Conservation (phyloP, 92 coral and sea anemone species). For the Chrysogorgia sp. region DNA sequence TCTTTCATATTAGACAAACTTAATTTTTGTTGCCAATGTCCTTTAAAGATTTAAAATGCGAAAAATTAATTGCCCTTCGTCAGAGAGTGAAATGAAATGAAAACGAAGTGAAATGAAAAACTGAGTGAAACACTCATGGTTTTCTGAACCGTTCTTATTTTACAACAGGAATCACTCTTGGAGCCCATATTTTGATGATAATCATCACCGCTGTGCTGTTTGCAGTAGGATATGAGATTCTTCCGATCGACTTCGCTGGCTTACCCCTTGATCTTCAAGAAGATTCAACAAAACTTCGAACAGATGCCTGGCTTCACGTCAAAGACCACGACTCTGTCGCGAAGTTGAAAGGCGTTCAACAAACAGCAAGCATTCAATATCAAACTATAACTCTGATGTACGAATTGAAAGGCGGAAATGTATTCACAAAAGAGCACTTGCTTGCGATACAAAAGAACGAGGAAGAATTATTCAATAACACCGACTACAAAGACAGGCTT, state of each 20-base stretch:
- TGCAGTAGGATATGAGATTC: constrained; percentile 63
- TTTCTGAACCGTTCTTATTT: too few species aligned
- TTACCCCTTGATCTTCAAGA: constrained; percentile 67
- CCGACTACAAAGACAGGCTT: constrained; percentile 52
- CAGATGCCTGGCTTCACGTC: constrained; percentile 72
- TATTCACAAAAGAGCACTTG: constrained; percentile 62
- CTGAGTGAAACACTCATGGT: too few species aligned
- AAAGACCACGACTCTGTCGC: constrained; percentile 57
- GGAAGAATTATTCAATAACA: constrained; percentile 53
- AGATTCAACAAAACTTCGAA: constrained; percentile 67
- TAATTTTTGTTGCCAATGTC: too few species aligned
- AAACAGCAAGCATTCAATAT: neutral
- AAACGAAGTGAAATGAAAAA: too few species aligned
- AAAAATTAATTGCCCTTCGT: too few species aligned
- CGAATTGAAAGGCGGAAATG: constrained; percentile 56
- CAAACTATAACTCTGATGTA: constrained; percentile 41
- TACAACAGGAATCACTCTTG: constrained; percentile 60
- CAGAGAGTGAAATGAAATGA: too few species aligned
- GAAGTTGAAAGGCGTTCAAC: constrained; percentile 50
- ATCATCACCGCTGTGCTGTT: constrained; percentile 59
- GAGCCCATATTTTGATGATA: constrained; percentile 65
- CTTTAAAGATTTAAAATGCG: too few species aligned
- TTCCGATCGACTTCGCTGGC: constrained; percentile 66
- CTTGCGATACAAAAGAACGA: constrained; percentile 56
- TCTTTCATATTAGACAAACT: too few species aligned